A percentile compares a stretch with the other conserved stretches of the same genome.
phyloP scores from a whole-genome alignment of 2,797 vertebrate genomes.

The Calcarius lapponicus region DNA sequence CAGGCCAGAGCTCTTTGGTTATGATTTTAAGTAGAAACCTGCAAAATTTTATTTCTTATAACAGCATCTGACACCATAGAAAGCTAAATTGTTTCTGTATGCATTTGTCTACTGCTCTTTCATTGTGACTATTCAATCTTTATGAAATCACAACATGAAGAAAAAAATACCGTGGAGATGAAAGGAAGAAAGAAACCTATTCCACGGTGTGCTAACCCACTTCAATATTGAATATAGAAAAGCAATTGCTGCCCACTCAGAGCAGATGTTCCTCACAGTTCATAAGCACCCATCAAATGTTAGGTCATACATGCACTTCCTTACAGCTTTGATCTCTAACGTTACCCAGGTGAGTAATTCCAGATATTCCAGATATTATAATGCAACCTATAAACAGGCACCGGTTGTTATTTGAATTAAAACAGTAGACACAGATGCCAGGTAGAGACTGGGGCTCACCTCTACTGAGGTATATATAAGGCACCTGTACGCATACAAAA shows the following conservation, averaged over 20 bases:
- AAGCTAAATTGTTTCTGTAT: conserved; percentile 30
- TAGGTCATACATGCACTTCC: background rate
- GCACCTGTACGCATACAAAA: background rate
- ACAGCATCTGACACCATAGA: background rate
- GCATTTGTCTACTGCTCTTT: background rate
- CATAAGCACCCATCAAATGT: background rate
- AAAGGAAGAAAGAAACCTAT: conserved; percentile 38
- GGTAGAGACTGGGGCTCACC: background rate
- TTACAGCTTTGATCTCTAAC: conserved; percentile 37
- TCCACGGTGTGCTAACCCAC: background rate
- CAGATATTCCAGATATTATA: background rate
- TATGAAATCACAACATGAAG: background rate
- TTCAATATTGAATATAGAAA: conserved; percentile 4
- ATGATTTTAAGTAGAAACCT: conserved; percentile 22
- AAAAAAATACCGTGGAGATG: background rate
- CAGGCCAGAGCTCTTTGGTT: background rate
- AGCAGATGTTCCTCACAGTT: conserved; percentile 35
- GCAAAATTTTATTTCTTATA: background rate
- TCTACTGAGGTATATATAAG: background rate
- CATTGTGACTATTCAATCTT: background rate
- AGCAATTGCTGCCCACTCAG: conserved; percentile 34
- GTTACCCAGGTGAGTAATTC: background rate
- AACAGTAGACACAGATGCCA: background rate
- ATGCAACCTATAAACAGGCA: background rate
- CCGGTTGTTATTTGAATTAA: background rate